Percentiles rank a stretch among this genome's conserved stretches.
Conservation (phyloP, 2,113 vertebrate species). For the Cettia cetti region DNA sequence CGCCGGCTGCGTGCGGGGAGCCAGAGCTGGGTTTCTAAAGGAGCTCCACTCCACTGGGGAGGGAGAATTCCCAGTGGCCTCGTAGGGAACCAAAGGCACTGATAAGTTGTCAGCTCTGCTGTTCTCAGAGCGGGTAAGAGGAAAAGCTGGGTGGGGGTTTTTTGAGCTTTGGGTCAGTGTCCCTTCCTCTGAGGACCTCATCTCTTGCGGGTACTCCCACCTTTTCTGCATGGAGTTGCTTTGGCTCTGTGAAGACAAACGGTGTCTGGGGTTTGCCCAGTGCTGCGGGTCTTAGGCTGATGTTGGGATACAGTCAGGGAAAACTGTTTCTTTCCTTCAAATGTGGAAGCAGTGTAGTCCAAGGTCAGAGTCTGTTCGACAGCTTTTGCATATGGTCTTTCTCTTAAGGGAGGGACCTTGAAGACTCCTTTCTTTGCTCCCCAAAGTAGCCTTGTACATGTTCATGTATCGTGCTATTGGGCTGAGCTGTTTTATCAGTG, state of each 20-base stretch:
- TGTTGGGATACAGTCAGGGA: conserved; percentile 59
- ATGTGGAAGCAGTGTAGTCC: conserved; percentile 55
- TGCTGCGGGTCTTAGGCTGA: conserved; percentile 23
- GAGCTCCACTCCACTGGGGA: conserved; percentile 31
- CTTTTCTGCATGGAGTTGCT: conserved; percentile 26
- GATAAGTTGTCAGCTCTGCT: conserved; percentile 37
- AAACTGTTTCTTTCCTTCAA: conserved; percentile 60
- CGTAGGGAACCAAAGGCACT: conserved; percentile 68
- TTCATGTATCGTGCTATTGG: conserved; percentile 4
- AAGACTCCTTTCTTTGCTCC: conserved; percentile 55
- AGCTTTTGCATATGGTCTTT: conserved; percentile 27
- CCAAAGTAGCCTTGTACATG: conserved; percentile 45
- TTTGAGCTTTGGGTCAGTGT: conserved; percentile 40
- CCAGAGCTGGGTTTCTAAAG: conserved; percentile 1
- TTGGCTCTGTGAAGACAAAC: conserved; percentile 6
- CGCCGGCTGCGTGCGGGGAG: neutral
- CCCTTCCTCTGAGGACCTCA: conserved; percentile 47
- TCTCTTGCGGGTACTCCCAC: conserved; percentile 8
- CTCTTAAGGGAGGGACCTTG: neutral
- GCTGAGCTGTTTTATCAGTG: conserved; percentile 43
- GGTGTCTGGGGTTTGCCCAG: neutral
- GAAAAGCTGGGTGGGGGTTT: neutral
- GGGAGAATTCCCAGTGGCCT: conserved; percentile 43
- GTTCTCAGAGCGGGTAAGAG: conserved; percentile 46
- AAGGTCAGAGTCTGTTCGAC: conserved; percentile 56